phyloP scores from a whole-genome alignment of 2,888 invertebrate genomes.

The Ormyrus pomaceus region DNA sequence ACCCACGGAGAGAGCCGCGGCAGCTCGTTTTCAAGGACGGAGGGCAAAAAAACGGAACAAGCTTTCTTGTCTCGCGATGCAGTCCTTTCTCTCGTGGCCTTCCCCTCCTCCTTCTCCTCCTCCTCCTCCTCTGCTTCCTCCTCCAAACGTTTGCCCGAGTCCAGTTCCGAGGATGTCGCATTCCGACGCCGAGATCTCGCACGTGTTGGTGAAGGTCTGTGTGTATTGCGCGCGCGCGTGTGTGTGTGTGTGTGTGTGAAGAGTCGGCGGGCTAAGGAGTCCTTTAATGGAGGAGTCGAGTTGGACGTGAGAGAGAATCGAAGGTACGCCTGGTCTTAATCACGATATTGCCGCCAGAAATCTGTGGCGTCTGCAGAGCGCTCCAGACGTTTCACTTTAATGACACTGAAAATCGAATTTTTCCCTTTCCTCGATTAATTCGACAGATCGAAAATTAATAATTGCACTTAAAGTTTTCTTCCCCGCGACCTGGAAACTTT shows the following conservation, averaged over 20 bases:
- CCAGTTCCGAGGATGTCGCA: conserved; percentile 33
- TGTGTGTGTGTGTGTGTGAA: neutral
- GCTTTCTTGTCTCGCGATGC: conserved; percentile 37
- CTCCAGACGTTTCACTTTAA: neutral
- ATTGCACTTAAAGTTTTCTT: no score
- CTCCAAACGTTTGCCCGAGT: neutral
- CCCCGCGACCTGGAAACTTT: no score
- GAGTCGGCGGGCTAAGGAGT: conserved; percentile 17
- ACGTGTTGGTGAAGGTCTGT: neutral
- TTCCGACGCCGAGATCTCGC: neutral
- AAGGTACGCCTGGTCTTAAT: conserved; percentile 20
- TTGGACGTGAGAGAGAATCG: neutral
- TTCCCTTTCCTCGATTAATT: no score
- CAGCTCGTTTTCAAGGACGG: conserved; percentile 22
- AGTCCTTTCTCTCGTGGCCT: conserved; percentile 41
- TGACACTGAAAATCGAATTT: conserved; percentile 14
- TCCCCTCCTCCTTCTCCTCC: conserved; percentile 13
- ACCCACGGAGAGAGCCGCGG: neutral
- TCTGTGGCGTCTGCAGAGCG: neutral
- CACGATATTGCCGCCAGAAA: neutral
- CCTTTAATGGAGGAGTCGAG: conserved; percentile 28
- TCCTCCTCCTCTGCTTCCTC: conserved; percentile 8
- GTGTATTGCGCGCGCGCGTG: neutral
- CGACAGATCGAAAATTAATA: no score
- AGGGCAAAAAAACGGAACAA: conserved; percentile 46